Conservation (phyloP, 1,140 invertebrate species). For the Cyrtorhinus lividipennis region DNA sequence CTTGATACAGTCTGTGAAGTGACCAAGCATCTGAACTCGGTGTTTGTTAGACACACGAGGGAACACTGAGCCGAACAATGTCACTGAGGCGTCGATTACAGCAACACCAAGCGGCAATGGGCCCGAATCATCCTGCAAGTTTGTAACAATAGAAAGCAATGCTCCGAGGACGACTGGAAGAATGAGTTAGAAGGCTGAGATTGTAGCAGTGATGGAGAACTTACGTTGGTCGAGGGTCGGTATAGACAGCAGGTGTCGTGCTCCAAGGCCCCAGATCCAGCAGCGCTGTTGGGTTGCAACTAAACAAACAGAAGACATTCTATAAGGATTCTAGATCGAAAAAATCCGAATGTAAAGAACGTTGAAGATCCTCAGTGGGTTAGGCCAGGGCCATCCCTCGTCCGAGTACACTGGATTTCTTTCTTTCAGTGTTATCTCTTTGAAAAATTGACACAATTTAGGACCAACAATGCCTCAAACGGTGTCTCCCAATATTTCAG, state of each 20-base stretch:
- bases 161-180: too few relatives aligned
- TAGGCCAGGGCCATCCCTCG: too few relatives aligned
- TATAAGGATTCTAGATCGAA: background rate
- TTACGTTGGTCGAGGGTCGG: conserved; percentile 34
- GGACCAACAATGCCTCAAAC: too few relatives aligned
- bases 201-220: background rate
- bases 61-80: conserved; percentile 86
- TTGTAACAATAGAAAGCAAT: conserved; percentile 29
- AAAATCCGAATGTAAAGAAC: too few relatives aligned
- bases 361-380: too few relatives aligned
- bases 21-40: conserved; percentile 87
- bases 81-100: conserved; percentile 88
- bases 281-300: conserved; percentile 81
- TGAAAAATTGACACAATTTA: too few relatives aligned
- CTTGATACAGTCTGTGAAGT: conserved; percentile 88
- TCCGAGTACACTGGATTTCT: too few relatives aligned
- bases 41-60: conserved; percentile 90
- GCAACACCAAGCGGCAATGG: conserved; percentile 91
- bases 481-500: too few relatives aligned
- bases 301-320: conserved; percentile 31
- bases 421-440: too few relatives aligned
- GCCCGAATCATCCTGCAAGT: conserved; percentile 40
- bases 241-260: conserved; percentile 89
- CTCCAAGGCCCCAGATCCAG: conserved; percentile 87
- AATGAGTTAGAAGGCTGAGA: too few relatives aligned